Evolutionary conservation across 2,797 vertebrate species (phyloP).

Genomic region (Peromyscus aztecus): DNA sequence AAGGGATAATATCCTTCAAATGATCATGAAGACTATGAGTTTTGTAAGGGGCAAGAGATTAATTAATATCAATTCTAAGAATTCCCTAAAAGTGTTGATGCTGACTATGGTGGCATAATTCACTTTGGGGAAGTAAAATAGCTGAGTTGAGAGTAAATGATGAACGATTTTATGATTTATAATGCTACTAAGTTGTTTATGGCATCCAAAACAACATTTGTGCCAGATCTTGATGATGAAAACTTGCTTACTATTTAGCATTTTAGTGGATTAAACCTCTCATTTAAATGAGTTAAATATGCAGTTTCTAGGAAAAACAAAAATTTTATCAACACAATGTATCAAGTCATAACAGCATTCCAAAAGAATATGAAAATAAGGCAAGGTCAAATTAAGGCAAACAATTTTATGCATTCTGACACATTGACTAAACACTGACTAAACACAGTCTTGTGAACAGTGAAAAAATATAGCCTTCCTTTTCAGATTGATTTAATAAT

Average conservation of each 20-base stretch:
- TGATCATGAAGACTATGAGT: not conserved
- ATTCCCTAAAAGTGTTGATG: not conserved
- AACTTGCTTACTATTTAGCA: not conserved
- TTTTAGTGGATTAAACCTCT: not conserved
- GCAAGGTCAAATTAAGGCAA: slow-evolving; percentile 5
- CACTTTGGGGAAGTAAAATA: not conserved
- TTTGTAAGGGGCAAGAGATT: not conserved
- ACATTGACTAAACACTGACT: not conserved
- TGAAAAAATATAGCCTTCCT: not conserved
- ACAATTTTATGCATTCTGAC: not conserved
- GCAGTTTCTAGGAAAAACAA: not conserved
- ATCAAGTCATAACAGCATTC: not conserved
- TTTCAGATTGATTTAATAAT: not conserved
- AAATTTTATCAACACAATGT: not conserved
- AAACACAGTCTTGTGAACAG: not conserved
- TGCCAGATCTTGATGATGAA: not conserved
- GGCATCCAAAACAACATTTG: not conserved
- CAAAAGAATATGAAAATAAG: not conserved
- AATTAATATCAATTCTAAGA: not conserved
- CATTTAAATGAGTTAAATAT: not conserved
- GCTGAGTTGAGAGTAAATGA: not conserved
- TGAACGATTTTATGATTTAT: not conserved
- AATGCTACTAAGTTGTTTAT: not conserved
- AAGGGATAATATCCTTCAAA: not conserved
- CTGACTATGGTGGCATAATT: not conserved